Percentiles rank a stretch among this genome's conserved stretches.
phyloP scores from a whole-genome alignment of 2,797 vertebrate species.

The Aratinga solstitialis region DNA sequence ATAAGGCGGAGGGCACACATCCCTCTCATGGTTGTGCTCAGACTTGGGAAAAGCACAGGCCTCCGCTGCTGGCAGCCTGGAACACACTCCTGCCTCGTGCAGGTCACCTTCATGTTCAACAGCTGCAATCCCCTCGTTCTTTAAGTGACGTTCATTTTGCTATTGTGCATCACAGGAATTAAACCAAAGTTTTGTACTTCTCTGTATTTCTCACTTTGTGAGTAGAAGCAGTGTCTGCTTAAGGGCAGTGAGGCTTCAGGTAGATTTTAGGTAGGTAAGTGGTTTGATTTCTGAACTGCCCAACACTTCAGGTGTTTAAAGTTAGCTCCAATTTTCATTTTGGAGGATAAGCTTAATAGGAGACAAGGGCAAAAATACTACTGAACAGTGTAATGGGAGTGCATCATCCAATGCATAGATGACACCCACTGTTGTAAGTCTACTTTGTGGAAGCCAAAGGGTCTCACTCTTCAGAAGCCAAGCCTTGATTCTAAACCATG shows the following conservation, averaged over 20 bases:
- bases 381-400: not conserved
- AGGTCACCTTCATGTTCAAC: not conserved
- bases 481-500: not conserved
- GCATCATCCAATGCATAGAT: not conserved
- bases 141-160: not conserved
- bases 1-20: accelerated
- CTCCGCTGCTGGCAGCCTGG: not conserved
- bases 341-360: not conserved
- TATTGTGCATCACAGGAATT: not conserved
- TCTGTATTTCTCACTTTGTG: not conserved
- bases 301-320: not conserved
- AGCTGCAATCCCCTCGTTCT: not conserved
- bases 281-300: not conserved
- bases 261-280: not conserved
- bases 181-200: not conserved
- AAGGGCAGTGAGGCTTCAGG: not conserved
- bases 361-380: not conserved
- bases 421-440: not conserved
- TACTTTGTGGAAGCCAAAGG: not conserved
- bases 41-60: not conserved
- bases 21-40: not conserved
- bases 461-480: not conserved
- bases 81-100: accelerated
- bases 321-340: not conserved
- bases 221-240: not conserved